Percentiles rank a stretch among this genome's conserved stretches.
Conservation (phyloP, 2,797 vertebrate genomes). For the Ciconia nigra region DNA sequence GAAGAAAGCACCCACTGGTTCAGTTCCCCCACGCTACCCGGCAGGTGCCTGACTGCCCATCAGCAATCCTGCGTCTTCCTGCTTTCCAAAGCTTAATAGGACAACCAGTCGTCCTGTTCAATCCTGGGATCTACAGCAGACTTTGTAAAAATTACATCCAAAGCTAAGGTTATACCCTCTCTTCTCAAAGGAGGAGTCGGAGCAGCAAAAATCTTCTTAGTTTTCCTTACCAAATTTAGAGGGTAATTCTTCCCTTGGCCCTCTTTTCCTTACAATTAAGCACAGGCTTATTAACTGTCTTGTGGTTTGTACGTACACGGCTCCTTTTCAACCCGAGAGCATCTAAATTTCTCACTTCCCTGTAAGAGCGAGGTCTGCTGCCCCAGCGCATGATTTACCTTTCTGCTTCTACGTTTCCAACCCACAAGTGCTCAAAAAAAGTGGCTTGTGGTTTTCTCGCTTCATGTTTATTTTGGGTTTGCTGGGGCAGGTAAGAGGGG, state of each 20-base stretch:
- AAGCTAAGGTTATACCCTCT: neutral
- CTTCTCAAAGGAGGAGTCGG: neutral
- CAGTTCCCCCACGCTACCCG: neutral
- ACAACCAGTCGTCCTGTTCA: neutral
- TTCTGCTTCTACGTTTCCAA: neutral
- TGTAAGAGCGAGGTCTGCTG: neutral
- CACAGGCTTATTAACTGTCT: neutral
- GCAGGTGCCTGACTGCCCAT: slow-evolving; percentile 11
- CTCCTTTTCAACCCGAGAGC: neutral
- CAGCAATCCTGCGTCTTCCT: neutral
- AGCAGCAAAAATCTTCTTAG: neutral
- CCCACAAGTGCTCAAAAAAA: neutral
- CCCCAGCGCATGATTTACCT: neutral
- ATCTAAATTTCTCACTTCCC: neutral
- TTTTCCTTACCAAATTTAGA: neutral
- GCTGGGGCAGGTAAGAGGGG: neutral
- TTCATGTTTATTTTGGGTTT: neutral
- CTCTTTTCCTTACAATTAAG: neutral
- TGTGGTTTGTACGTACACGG: neutral
- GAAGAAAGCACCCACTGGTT: slow-evolving; percentile 35
- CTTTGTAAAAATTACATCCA: neutral
- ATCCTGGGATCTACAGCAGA: neutral
- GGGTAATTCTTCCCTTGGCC: neutral
- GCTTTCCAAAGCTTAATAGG: neutral
- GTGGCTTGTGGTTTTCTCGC: neutral